These are phyloP conservation scores for Nomada lathburiana DNA, from an alignment of 2,888 invertebrate species.

Conservation along the genomic window DNA sequence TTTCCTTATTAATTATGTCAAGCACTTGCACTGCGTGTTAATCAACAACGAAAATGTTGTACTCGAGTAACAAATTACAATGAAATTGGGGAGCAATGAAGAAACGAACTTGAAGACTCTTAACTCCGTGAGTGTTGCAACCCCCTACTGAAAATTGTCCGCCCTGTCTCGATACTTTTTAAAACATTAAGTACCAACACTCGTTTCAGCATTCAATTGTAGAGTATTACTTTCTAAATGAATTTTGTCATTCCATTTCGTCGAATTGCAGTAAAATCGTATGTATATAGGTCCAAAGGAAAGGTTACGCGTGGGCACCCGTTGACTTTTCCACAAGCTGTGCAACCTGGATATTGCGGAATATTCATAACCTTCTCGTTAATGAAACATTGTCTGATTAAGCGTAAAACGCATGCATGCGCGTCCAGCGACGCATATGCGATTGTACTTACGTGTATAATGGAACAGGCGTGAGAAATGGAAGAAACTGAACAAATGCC, in stretches of 20 bases:
- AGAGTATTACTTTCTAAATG: not conserved
- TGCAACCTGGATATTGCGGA: constrained; percentile 53
- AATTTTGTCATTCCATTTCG: constrained; percentile 11
- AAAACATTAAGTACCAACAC: too few relatives aligned
- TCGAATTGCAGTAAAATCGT: constrained; percentile 7
- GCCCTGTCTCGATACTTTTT: too few relatives aligned
- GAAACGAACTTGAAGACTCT: too few relatives aligned
- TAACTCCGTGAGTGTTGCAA: too few relatives aligned
- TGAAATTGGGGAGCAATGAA: too few relatives aligned
- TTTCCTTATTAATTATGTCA: too few relatives aligned
- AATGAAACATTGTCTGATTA: constrained; percentile 59
- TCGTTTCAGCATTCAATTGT: not conserved
- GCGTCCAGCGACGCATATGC: not conserved
- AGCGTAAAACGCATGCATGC: constrained; percentile 6
- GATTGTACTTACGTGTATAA: not conserved
- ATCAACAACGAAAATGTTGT: too few relatives aligned
- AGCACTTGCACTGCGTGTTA: too few relatives aligned
- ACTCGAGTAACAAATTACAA: too few relatives aligned
- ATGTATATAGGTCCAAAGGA: constrained; percentile 42
- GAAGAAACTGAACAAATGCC: constrained; percentile 64
- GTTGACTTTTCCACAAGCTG: constrained; percentile 38
- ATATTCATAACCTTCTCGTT: constrained; percentile 63
- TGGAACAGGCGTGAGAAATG: constrained; percentile 66
- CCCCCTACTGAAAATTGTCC: too few relatives aligned
- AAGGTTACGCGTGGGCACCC: constrained; percentile 65